phyloP scores from a whole-genome alignment of 35 echinoderm and acorn worm species.

The Heliocidaris erythrogramma region DNA sequence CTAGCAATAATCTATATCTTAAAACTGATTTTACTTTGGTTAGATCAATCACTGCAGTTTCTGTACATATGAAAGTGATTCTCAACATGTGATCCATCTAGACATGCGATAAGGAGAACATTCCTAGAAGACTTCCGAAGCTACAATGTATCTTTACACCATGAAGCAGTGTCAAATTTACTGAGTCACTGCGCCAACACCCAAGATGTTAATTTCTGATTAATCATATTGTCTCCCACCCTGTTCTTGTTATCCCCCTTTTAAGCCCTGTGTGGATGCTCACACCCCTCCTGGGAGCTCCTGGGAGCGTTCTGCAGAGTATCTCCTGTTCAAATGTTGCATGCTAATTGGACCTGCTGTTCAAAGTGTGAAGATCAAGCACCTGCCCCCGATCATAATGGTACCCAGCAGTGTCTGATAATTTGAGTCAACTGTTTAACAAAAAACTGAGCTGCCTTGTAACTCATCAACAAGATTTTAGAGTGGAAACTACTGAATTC shows the following conservation, averaged over 20 bases:
- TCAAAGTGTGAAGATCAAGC: background rate
- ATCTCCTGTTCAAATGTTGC: slow-evolving; percentile 1
- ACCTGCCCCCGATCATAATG: background rate
- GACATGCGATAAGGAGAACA: background rate
- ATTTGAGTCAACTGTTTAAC: background rate
- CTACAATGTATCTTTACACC: background rate
- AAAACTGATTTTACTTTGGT: too few species aligned
- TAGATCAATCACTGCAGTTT: background rate
- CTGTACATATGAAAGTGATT: background rate
- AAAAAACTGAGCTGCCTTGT: background rate
- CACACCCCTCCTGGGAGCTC: background rate
- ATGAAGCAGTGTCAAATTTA: background rate
- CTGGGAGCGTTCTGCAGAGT: background rate
- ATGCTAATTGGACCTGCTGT: background rate
- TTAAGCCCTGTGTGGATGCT: background rate
- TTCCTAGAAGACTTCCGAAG: background rate
- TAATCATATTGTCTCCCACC: background rate
- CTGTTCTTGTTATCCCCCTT: background rate
- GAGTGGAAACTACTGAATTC: background rate
- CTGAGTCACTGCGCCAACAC: background rate
- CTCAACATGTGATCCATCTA: background rate
- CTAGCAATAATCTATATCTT: too few species aligned
- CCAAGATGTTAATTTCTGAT: background rate
- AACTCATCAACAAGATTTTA: background rate
- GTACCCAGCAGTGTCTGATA: background rate